phyloP scores from a whole-genome alignment of 2,797 vertebrate species.

The Florisuga fusca region DNA sequence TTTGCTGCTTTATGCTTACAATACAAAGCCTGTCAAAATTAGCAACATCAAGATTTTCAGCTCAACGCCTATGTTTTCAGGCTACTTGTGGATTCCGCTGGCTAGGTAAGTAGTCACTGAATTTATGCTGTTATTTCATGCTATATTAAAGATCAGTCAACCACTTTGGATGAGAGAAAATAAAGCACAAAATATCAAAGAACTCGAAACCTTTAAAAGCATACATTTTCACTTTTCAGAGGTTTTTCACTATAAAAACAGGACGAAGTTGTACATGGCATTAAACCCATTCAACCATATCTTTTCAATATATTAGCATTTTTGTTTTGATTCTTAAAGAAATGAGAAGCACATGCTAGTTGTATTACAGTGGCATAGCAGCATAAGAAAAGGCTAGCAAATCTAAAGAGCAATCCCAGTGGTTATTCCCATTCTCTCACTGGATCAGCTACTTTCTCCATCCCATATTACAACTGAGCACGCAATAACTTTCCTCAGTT shows the following conservation, averaged over 20 bases:
- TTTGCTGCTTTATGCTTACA: slow-evolving; percentile 81
- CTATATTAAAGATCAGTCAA: slow-evolving; percentile 44
- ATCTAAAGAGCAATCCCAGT: background rate
- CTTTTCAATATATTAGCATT: background rate
- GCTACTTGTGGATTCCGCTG: slow-evolving; percentile 74
- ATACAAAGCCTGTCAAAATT: slow-evolving; percentile 62
- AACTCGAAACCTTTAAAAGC: background rate
- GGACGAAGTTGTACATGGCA: background rate
- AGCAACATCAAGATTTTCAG: slow-evolving; percentile 19
- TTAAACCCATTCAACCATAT: background rate
- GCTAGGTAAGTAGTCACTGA: slow-evolving; percentile 71
- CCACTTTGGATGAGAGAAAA: background rate
- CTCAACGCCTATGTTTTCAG: slow-evolving; percentile 29
- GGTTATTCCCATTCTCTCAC: background rate
- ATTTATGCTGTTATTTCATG: slow-evolving; percentile 42
- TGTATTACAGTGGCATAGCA: background rate
- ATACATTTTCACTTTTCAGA: background rate
- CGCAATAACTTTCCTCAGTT: background rate
- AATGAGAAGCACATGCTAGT: background rate
- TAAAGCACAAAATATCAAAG: slow-evolving; percentile 16
- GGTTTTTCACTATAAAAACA: background rate
- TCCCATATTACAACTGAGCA: background rate
- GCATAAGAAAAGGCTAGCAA: background rate
- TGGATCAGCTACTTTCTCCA: background rate
- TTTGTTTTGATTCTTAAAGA: slow-evolving; percentile 24